Conservation (phyloP, 2,888 invertebrate genomes). For the Lithodes maja region DNA sequence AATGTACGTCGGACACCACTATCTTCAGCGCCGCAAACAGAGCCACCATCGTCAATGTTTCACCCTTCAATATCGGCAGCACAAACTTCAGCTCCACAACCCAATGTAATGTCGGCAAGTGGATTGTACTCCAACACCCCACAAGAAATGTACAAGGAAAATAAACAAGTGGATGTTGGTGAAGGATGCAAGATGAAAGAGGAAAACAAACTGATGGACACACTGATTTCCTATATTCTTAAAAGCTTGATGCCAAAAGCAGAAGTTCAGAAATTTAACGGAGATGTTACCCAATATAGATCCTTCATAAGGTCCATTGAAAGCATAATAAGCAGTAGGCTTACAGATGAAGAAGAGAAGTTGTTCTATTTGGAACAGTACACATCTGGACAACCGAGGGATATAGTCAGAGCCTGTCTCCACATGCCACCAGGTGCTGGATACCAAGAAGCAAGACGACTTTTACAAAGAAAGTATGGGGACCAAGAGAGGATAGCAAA, state of each 20-base stretch:
- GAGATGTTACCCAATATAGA: slow-evolving; percentile 24
- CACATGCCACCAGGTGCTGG: neutral
- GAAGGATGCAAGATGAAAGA: neutral
- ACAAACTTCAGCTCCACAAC: neutral
- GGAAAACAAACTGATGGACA: neutral
- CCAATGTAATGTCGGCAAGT: neutral
- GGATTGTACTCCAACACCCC: too few species aligned
- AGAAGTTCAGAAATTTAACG: slow-evolving; percentile 16
- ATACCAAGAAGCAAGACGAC: slow-evolving; percentile 10
- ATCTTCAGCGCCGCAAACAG: neutral
- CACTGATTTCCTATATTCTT: slow-evolving; percentile 12
- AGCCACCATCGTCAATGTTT: neutral
- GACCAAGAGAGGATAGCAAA: neutral
- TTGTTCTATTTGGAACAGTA: slow-evolving; percentile 24
- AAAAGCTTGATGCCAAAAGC: slow-evolving; percentile 10
- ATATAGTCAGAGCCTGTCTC: neutral
- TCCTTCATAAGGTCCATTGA: neutral
- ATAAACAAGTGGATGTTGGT: neutral
- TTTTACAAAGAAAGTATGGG: slow-evolving; percentile 24
- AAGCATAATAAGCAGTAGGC: too few species aligned
- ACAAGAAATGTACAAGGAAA: too few species aligned
- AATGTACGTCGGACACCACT: neutral
- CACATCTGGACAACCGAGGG: neutral
- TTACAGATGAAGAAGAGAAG: neutral
- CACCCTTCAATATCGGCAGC: too few species aligned